A percentile compares a stretch with the other conserved stretches of the same genome.
phyloP scores from a whole-genome alignment of 2,113 vertebrate species.

The Raja brachyura region DNA sequence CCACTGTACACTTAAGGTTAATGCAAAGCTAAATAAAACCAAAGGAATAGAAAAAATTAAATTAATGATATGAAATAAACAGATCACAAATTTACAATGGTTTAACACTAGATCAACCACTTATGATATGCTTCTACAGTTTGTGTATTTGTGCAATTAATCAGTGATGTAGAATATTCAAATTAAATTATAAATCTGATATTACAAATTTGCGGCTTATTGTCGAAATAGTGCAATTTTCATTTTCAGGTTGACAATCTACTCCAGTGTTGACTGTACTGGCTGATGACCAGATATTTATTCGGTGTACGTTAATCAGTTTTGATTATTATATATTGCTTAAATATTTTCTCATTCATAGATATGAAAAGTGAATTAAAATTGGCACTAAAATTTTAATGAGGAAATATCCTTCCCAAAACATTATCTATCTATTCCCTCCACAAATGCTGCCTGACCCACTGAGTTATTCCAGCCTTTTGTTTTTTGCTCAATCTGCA shows the following conservation, averaged over 20 bases:
- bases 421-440: too few relatives aligned
- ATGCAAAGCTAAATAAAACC: neutral
- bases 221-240: neutral
- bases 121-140: neutral
- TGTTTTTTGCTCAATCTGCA: neutral
- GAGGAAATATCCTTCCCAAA: too few relatives aligned
- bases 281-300: neutral
- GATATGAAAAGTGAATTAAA: neutral
- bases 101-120: neutral
- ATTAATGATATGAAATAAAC: conserved; percentile 2
- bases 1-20: neutral
- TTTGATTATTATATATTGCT: neutral
- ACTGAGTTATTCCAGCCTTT: too few relatives aligned
- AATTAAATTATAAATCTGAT: neutral
- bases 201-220: neutral
- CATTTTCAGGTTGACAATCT: neutral
- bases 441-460: too few relatives aligned
- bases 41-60: too few relatives aligned
- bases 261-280: neutral
- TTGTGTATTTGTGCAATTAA: neutral
- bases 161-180: neutral
- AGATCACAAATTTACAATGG: conserved; percentile 8
- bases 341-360: neutral
- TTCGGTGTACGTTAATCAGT: neutral
- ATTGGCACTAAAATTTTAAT: neutral